A percentile compares a stretch with the other conserved stretches of the same genome.
Evolutionary conservation across 2,888 invertebrate species (phyloP).

Genomic region (Synergus itoensis): DNA sequence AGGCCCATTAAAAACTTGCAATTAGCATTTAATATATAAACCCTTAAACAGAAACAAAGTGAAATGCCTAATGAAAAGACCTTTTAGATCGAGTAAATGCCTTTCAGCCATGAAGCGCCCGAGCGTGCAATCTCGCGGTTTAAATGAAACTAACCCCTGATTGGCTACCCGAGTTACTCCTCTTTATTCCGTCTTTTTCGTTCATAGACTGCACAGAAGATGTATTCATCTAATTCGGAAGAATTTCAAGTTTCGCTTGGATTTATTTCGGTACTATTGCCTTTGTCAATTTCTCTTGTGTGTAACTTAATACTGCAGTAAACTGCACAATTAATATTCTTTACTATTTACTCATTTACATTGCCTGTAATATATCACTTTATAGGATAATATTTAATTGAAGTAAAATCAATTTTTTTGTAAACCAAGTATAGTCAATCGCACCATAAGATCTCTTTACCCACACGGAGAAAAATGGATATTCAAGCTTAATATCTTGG

Average conservation of each 20-base stretch:
- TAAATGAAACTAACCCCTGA: conserved; percentile 72
- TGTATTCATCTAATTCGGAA: conserved; percentile 63
- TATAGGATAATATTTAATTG: too few relatives aligned
- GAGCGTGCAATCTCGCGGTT: conserved; percentile 55
- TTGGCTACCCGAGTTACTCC: conserved; percentile 61
- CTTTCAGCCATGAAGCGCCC: conserved; percentile 71
- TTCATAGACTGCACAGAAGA: conserved; percentile 59
- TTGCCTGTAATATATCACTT: too few relatives aligned
- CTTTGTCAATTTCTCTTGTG: conserved; percentile 9
- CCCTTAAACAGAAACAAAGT: conserved; percentile 69
- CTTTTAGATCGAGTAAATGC: conserved; percentile 76
- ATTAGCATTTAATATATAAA: conserved; percentile 76
- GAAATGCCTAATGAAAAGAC: conserved; percentile 76
- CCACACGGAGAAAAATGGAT: too few relatives aligned
- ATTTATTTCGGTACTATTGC: conserved; percentile 55
- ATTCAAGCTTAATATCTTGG: too few relatives aligned
- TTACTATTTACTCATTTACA: too few relatives aligned
- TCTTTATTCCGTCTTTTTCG: conserved; percentile 32
- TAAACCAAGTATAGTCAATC: too few relatives aligned
- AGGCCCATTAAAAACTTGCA: conserved; percentile 76
- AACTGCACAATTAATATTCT: background rate
- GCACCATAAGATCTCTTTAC: too few relatives aligned
- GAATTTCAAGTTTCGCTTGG: conserved; percentile 62
- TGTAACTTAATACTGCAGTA: background rate
- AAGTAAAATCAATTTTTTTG: too few relatives aligned